Conservation (phyloP, 2,888 invertebrate genomes). For the Drosophila robusta region DNA sequence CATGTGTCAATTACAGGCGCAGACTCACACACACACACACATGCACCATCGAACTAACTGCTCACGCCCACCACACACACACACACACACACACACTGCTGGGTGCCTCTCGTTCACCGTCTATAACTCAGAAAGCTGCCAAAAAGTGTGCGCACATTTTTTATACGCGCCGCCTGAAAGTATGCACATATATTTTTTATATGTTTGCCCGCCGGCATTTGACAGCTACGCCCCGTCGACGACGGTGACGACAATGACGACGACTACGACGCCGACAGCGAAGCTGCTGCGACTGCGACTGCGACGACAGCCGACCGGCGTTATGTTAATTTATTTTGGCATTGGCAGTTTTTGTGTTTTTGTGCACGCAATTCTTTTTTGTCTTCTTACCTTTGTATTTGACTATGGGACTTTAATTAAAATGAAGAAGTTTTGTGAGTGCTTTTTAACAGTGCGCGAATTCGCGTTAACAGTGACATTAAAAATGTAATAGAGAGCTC, state of each 20-base stretch:
- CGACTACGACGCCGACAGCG: slow-evolving; percentile 22
- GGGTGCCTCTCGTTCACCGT: slow-evolving; percentile 59
- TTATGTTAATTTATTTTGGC: slow-evolving; percentile 77
- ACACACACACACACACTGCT: slow-evolving; percentile 24
- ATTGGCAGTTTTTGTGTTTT: slow-evolving; percentile 46
- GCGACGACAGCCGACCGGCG: slow-evolving; percentile 34
- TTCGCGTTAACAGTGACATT: slow-evolving; percentile 8
- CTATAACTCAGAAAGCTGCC: slow-evolving; percentile 79
- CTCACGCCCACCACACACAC: slow-evolving; percentile 36
- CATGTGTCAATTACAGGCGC: slow-evolving; percentile 83
- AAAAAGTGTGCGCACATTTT: slow-evolving; percentile 77
- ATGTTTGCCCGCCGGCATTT: slow-evolving; percentile 70
- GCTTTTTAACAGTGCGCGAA: slow-evolving; percentile 1
- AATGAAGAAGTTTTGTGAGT: slow-evolving; percentile 30
- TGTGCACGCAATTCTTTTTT: slow-evolving; percentile 47
- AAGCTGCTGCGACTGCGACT: slow-evolving; percentile 12
- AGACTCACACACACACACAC: slow-evolving; percentile 47
- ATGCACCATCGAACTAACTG: slow-evolving; percentile 35
- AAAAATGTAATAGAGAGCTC: neutral
- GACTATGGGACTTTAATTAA: slow-evolving; percentile 45
- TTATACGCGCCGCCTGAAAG: slow-evolving; percentile 68
- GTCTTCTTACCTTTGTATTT: slow-evolving; percentile 27
- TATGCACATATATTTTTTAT: slow-evolving; percentile 77
- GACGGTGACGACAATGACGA: slow-evolving; percentile 18
- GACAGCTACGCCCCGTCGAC: slow-evolving; percentile 64